Evolutionary conservation across 2,113 vertebrate species (phyloP).

Genomic region (Cynoglossus semilaevis): DNA sequence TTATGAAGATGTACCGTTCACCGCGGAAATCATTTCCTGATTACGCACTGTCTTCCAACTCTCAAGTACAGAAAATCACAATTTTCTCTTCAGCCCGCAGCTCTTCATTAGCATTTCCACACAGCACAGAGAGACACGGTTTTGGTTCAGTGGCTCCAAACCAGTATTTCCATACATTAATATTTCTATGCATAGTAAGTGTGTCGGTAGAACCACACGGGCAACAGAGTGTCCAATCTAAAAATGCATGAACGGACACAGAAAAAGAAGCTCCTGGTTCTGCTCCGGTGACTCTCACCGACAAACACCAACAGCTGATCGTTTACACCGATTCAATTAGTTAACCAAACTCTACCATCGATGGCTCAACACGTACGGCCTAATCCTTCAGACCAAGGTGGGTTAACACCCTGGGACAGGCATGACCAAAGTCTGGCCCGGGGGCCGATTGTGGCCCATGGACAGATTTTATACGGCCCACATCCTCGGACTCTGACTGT

Average conservation of each 20-base stretch:
- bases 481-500: too few relatives aligned
- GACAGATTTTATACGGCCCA: too few relatives aligned
- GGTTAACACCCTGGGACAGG: too few relatives aligned
- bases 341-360: too few relatives aligned
- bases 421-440: too few relatives aligned
- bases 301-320: too few relatives aligned
- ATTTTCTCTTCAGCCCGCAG: conserved; percentile 5
- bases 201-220: conserved; percentile 28
- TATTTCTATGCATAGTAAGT: conserved; percentile 45
- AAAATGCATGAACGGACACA: conserved; percentile 20
- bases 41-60: conserved; percentile 1
- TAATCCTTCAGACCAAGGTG: not conserved
- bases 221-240: conserved; percentile 16
- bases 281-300: conserved; percentile 8
- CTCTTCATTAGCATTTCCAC: conserved; percentile 25
- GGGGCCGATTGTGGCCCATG: too few relatives aligned
- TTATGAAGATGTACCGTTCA: conserved; percentile 7
- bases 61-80: conserved; percentile 7
- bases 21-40: conserved; percentile 1
- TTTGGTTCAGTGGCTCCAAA: conserved; percentile 38
- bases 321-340: too few relatives aligned
- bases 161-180: conserved; percentile 49
- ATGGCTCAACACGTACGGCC: not conserved
- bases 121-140: conserved; percentile 14
- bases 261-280: conserved; percentile 20